Evolutionary conservation across 2,888 invertebrate genomes (phyloP).

Genomic region (Microplitis deprimator): DNA sequence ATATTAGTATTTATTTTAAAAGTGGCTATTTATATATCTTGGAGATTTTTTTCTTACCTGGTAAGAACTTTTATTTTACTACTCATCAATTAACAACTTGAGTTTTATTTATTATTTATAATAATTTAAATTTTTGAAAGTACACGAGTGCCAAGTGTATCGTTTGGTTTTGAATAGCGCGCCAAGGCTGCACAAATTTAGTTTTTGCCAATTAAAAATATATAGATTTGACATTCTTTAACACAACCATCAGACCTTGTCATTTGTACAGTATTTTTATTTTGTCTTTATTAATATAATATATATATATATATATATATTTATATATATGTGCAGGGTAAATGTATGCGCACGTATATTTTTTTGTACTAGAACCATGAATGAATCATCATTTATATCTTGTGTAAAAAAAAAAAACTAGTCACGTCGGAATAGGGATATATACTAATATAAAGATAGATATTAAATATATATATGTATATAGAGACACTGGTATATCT

Average conservation of each 20-base stretch:
- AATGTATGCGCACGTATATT: background rate
- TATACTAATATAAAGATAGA: background rate
- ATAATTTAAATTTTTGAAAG: background rate
- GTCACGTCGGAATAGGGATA: background rate
- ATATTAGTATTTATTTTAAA: background rate
- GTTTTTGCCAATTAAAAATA: background rate
- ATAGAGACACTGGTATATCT: slow-evolving; percentile 29
- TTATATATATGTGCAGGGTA: background rate
- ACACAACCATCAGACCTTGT: background rate
- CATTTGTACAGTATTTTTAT: background rate
- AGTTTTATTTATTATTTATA: background rate
- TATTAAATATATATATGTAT: slow-evolving; percentile 4
- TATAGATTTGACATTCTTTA: background rate
- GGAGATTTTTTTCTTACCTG: background rate
- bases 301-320: background rate
- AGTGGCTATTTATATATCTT: background rate
- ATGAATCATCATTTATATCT: slow-evolving; percentile 1
- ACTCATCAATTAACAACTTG: background rate
- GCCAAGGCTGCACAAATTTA: slow-evolving; percentile 13
- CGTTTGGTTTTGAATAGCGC: slow-evolving; percentile 8
- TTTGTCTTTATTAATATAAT: background rate
- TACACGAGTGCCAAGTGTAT: slow-evolving; percentile 5
- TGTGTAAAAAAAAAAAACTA: background rate
- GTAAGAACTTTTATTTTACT: background rate
- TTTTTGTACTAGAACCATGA: background rate